phyloP scores from a whole-genome alignment of 2,888 invertebrate species.

The Eupithecia inturbata region DNA sequence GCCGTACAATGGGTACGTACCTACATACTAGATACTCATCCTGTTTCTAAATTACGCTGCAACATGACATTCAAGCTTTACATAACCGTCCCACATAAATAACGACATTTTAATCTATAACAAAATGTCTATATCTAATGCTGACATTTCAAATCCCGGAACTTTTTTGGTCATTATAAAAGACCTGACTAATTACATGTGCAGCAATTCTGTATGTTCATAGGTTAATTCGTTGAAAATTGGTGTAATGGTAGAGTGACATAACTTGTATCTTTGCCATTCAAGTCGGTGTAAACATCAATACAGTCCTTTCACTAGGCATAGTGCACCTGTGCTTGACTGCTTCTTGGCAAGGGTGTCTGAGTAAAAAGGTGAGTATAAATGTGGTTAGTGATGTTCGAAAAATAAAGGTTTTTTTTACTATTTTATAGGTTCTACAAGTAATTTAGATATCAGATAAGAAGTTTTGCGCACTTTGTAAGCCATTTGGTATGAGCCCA shows the following conservation, averaged over 20 bases:
- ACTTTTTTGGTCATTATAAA: constrained; percentile 27
- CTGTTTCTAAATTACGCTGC: constrained; percentile 7
- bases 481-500: no score
- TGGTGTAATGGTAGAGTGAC: constrained; percentile 32
- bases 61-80: constrained; percentile 7
- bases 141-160: constrained; percentile 35
- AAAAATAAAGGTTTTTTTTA: no score
- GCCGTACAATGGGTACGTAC: no score
- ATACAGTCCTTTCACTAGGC: not conserved
- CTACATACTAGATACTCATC: not conserved
- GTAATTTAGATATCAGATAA: no score
- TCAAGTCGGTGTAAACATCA: not conserved
- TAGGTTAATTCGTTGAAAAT: constrained; percentile 40
- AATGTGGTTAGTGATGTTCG: no score
- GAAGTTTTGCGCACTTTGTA: no score
- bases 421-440: no score
- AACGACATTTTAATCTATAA: constrained; percentile 32
- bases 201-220: constrained; percentile 17
- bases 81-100: constrained; percentile 17
- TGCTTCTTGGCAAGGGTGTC: not conserved
- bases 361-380: no score
- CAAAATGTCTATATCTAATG: constrained; percentile 9
- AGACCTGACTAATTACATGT: constrained; percentile 27
- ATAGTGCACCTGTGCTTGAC: not conserved
- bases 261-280: constrained; percentile 26